A percentile compares a stretch with the other conserved stretches of the same genome.
Conservation (phyloP, 2,797 vertebrate species). For the Neopelma chrysocephalum region DNA sequence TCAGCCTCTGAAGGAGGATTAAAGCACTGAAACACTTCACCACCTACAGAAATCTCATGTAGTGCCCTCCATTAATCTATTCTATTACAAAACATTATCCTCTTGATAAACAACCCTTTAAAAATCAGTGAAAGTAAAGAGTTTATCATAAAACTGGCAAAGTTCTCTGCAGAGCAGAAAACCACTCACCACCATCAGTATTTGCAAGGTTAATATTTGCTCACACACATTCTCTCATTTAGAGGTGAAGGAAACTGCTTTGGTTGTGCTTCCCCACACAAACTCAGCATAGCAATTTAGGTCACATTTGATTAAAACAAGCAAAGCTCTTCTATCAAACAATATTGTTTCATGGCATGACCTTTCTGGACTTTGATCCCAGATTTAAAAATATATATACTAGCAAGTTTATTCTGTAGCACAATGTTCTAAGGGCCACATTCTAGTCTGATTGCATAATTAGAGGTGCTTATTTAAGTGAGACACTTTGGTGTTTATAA, state of each 20-base stretch:
- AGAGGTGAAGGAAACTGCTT: not conserved
- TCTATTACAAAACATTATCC: not conserved
- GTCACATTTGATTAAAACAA: not conserved
- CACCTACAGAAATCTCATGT: not conserved
- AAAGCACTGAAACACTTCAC: not conserved
- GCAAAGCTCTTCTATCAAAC: not conserved
- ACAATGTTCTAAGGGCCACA: not conserved
- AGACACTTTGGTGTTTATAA: not conserved
- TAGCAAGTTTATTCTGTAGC: not conserved
- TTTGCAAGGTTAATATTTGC: not conserved
- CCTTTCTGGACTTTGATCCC: not conserved
- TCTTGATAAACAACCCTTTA: not conserved
- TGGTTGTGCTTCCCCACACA: not conserved
- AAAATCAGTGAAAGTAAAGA: not conserved
- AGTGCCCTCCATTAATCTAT: not conserved
- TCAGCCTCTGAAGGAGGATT: not conserved
- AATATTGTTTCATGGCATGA: not conserved
- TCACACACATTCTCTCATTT: not conserved
- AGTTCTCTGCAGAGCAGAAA: not conserved
- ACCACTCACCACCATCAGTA: rapidly evolving
- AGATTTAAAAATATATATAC: not conserved
- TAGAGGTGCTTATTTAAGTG: not conserved
- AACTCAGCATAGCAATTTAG: not conserved
- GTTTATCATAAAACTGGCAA: not conserved
- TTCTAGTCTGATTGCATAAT: not conserved